Conservation (phyloP, 1,140 invertebrate species). For the Gryon sp. region DNA sequence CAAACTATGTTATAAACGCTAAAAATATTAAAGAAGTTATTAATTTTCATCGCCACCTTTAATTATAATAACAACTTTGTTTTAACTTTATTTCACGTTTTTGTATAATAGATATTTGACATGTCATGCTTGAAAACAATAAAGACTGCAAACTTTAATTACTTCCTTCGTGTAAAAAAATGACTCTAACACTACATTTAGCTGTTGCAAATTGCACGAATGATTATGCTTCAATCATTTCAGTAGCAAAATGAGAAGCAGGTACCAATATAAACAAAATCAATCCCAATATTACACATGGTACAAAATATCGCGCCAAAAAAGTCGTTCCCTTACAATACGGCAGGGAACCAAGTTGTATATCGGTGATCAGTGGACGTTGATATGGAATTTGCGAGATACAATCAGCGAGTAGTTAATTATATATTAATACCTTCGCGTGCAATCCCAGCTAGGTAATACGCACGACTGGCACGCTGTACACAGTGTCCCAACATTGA, state of each 20-base stretch:
- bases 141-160: no score
- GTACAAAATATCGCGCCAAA: slow-evolving; percentile 24
- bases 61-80: no score
- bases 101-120: no score
- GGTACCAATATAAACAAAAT: slow-evolving; percentile 44
- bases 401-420: slow-evolving; percentile 77
- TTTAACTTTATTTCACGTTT: no score
- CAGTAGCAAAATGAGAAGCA: slow-evolving; percentile 19
- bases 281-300: slow-evolving; percentile 32
- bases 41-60: no score
- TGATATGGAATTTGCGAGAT: slow-evolving; percentile 75
- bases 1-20: no score
- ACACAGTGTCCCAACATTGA: slow-evolving; percentile 50
- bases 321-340: slow-evolving; percentile 62
- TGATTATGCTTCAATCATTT: no score
- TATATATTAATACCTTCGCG: slow-evolving; percentile 79
- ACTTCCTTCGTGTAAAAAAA: no score
- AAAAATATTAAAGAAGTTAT: no score
- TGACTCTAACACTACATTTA: no score
- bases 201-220: no score
- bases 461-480: slow-evolving; percentile 59
- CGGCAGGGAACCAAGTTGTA: slow-evolving; percentile 46
- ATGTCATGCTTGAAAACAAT: no score
- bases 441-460: slow-evolving; percentile 70
- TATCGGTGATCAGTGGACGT: slow-evolving; percentile 63